A percentile compares a stretch with the other conserved stretches of the same genome.
Evolutionary conservation across 2,888 invertebrate species (phyloP).

Genomic region (Polyploca ridens): DNA sequence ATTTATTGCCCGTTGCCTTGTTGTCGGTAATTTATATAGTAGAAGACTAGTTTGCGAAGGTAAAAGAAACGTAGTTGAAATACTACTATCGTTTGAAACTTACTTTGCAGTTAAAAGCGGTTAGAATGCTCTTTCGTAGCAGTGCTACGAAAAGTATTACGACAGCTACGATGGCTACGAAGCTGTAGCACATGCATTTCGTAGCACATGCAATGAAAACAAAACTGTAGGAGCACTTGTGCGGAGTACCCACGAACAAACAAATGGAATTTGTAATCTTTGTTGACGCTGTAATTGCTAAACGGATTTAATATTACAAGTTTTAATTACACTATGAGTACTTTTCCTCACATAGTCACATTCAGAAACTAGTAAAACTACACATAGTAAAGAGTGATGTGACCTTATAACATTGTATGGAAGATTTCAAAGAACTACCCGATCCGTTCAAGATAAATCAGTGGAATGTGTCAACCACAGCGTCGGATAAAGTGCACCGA

Average conservation of each 20-base stretch:
- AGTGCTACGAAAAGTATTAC: neutral
- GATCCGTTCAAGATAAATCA: neutral
- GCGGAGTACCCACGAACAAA: neutral
- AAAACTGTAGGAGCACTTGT: neutral
- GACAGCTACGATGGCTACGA: neutral
- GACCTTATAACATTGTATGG: too few relatives aligned
- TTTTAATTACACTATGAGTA: neutral
- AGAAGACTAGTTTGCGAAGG: neutral
- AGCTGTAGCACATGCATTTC: neutral
- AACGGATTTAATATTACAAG: neutral
- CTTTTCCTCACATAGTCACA: too few relatives aligned
- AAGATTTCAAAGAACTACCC: too few relatives aligned
- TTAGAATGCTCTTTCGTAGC: neutral
- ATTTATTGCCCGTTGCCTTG: neutral
- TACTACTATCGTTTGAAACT: neutral
- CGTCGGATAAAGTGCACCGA: neutral
- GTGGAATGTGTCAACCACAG: neutral
- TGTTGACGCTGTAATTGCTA: neutral
- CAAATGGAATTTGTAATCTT: neutral
- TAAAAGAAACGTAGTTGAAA: neutral
- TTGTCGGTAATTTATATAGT: conserved; percentile 3
- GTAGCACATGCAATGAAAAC: neutral
- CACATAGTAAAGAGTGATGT: too few relatives aligned
- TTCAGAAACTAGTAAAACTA: too few relatives aligned
- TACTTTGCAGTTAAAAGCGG: neutral